Evolutionary conservation across 1,140 invertebrate species (phyloP).

Genomic region (Lasioglossum baleicum): DNA sequence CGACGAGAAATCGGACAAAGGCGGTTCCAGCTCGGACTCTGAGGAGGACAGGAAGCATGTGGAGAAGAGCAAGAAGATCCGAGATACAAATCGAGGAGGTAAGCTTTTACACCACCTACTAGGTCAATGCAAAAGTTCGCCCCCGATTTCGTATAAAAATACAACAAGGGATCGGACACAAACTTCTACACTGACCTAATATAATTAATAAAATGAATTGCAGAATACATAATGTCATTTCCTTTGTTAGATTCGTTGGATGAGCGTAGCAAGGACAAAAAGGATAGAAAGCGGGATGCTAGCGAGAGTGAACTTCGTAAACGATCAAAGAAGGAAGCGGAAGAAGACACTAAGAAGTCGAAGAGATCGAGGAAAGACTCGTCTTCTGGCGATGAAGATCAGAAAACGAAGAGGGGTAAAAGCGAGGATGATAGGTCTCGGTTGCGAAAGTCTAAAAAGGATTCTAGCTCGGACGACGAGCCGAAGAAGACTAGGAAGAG

Average conservation of each 20-base stretch:
- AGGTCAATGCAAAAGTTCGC: no score
- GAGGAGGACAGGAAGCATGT: constrained; percentile 73
- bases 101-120: constrained; percentile 15
- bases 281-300: constrained; percentile 77
- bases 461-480: constrained; percentile 83
- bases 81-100: constrained; percentile 69
- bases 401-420: constrained; percentile 82
- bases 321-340: constrained; percentile 74
- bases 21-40: constrained; percentile 73
- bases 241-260: constrained; percentile 64
- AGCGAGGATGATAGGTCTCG: constrained; percentile 79
- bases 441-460: constrained; percentile 77
- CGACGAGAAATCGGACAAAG: constrained; percentile 76
- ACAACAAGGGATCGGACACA: no score
- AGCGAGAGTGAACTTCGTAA: constrained; percentile 78
- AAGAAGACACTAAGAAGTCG: constrained; percentile 79
- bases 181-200: no score
- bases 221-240: neutral
- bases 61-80: constrained; percentile 72
- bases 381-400: constrained; percentile 84
- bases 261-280: constrained; percentile 72
- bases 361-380: constrained; percentile 82
- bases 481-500: constrained; percentile 75
- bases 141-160: no score
- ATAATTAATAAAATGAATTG: neutral